Evolutionary conservation across 2,797 vertebrate genomes (phyloP).

Genomic region (Petrocephalus schoutedeni): DNA sequence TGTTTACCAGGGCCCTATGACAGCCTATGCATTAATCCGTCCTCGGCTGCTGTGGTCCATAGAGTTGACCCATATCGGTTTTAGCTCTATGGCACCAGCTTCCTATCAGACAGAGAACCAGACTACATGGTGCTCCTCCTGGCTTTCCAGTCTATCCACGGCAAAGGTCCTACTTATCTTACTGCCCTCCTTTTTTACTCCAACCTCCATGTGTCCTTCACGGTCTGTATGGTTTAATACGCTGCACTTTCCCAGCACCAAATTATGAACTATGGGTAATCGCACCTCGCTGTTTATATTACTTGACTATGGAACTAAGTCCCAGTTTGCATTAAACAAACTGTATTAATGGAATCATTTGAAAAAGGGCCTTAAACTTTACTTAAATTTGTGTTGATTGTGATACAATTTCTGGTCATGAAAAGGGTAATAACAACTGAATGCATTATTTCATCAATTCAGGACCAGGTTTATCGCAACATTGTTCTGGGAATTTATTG

Average conservation of each 20-base stretch:
- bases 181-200: background rate
- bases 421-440: background rate
- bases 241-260: background rate
- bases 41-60: background rate
- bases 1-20: background rate
- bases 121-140: background rate
- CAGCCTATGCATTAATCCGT: background rate
- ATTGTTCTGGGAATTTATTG: background rate
- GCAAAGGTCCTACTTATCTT: background rate
- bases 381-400: background rate
- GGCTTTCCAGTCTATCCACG: background rate
- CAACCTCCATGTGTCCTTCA: slow-evolving; percentile 8
- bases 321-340: background rate
- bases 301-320: background rate
- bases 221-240: background rate
- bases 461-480: background rate
- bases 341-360: background rate
- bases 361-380: background rate
- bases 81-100: background rate
- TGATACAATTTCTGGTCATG: background rate
- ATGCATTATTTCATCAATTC: background rate
- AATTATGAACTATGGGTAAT: background rate
- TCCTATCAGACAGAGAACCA: background rate
- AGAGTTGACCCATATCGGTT: background rate
- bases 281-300: background rate